Evolutionary conservation across 2,888 invertebrate species (phyloP).

Genomic region (Azorinus chamasolen): DNA sequence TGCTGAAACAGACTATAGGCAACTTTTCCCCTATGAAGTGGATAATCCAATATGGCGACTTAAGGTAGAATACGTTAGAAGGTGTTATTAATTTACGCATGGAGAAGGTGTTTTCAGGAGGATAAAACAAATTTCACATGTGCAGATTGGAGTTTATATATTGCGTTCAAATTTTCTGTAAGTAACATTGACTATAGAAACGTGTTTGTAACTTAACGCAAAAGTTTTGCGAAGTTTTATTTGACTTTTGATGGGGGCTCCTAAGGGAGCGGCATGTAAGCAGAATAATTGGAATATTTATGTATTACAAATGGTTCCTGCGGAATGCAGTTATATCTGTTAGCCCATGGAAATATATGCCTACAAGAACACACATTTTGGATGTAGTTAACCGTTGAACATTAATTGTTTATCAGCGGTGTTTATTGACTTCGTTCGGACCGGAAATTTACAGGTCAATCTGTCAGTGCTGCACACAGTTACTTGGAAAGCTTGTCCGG

Average conservation of each 20-base stretch:
- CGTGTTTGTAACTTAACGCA: neutral
- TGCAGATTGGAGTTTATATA: neutral
- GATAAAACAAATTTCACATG: neutral
- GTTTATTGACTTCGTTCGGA: too few species aligned
- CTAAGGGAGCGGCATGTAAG: slow-evolving; percentile 4
- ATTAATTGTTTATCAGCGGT: too few species aligned
- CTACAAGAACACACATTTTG: too few species aligned
- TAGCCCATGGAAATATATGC: too few species aligned
- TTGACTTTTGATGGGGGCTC: neutral
- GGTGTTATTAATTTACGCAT: slow-evolving; percentile 33
- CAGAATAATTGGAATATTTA: neutral
- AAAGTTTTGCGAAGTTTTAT: neutral
- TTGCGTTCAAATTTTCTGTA: neutral
- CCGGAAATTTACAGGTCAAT: too few species aligned
- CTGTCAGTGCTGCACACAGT: too few species aligned
- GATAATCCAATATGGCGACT: slow-evolving; percentile 62
- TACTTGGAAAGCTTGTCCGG: too few species aligned
- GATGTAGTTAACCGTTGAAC: too few species aligned
- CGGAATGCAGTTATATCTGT: too few species aligned
- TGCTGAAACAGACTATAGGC: slow-evolving; percentile 31
- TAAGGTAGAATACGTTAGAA: slow-evolving; percentile 44
- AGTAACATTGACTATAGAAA: neutral
- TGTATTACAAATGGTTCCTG: neutral
- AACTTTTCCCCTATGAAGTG: slow-evolving; percentile 34
- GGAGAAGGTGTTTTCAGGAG: slow-evolving; percentile 6